A percentile compares a stretch with the other conserved stretches of the same genome.
phyloP scores from a whole-genome alignment of 2,113 vertebrate species.

The Pagrus major region DNA sequence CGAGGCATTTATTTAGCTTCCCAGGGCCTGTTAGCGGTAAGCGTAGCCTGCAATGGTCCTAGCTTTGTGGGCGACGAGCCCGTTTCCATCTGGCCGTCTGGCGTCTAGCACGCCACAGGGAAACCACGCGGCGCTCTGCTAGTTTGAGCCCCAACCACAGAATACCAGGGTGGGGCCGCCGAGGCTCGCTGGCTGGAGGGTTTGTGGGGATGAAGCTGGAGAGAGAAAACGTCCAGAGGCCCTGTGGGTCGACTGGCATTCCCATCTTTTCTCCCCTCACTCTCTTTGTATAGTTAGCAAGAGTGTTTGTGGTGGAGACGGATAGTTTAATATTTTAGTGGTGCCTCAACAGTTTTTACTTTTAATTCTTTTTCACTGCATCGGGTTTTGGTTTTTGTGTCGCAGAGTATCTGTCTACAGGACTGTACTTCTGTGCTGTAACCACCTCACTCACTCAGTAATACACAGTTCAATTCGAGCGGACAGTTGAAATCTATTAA shows the following conservation, averaged over 20 bases:
- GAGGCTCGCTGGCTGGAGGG: conserved; percentile 47
- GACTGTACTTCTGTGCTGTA: background rate
- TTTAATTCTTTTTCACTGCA: conserved; percentile 6
- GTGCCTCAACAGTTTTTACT: conserved; percentile 11
- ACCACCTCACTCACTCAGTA: background rate
- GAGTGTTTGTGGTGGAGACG: conserved; percentile 28
- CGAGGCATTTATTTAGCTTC: conserved; percentile 75
- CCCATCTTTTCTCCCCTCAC: conserved; percentile 2
- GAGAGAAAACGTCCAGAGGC: conserved; percentile 26
- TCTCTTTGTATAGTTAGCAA: background rate
- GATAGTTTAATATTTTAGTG: background rate
- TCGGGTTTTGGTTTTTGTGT: background rate
- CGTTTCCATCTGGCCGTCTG: conserved; percentile 80
- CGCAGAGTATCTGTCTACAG: background rate
- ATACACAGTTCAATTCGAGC: background rate
- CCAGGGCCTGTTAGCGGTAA: conserved; percentile 66
- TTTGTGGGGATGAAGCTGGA: conserved; percentile 26
- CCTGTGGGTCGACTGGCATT: conserved; percentile 27
- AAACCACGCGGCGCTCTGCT: conserved; percentile 72
- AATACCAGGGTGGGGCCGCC: conserved; percentile 76
- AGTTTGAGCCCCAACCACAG: conserved; percentile 66
- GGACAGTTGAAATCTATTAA: background rate
- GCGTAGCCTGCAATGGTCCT: conserved; percentile 66
- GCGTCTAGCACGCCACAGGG: conserved; percentile 74
- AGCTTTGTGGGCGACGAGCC: conserved; percentile 71